Conservation (phyloP, 2,113 vertebrate species). For the Pogonocichla stellata region DNA sequence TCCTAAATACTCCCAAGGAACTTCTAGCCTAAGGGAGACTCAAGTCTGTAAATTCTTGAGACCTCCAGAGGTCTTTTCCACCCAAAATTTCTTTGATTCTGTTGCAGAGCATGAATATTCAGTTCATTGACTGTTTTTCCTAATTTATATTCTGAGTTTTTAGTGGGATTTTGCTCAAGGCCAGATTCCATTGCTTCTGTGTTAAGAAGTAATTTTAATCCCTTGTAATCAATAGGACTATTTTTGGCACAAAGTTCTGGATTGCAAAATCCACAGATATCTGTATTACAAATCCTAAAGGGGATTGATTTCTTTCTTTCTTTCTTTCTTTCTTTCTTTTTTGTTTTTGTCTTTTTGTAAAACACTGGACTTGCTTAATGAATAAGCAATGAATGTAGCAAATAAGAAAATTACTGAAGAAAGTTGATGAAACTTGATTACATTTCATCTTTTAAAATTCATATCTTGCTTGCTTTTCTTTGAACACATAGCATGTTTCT, state of each 20-base stretch:
- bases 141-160: background rate
- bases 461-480: background rate
- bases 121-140: background rate
- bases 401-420: background rate
- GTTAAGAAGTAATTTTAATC: constrained; percentile 46
- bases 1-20: background rate
- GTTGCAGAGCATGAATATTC: background rate
- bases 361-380: background rate
- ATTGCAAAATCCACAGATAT: background rate
- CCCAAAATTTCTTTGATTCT: background rate
- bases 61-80: background rate
- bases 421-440: background rate
- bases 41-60: background rate
- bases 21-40: background rate
- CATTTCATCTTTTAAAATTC: background rate
- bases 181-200: background rate
- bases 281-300: background rate
- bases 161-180: constrained; percentile 18
- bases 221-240: background rate
- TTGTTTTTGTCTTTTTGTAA: background rate
- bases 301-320: background rate
- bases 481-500: background rate
- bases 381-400: background rate
- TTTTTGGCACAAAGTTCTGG: constrained; percentile 5
- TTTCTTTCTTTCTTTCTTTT: too few relatives aligned